Conservation (phyloP, 1,140 invertebrate genomes). For the Aphelinus certus region DNA sequence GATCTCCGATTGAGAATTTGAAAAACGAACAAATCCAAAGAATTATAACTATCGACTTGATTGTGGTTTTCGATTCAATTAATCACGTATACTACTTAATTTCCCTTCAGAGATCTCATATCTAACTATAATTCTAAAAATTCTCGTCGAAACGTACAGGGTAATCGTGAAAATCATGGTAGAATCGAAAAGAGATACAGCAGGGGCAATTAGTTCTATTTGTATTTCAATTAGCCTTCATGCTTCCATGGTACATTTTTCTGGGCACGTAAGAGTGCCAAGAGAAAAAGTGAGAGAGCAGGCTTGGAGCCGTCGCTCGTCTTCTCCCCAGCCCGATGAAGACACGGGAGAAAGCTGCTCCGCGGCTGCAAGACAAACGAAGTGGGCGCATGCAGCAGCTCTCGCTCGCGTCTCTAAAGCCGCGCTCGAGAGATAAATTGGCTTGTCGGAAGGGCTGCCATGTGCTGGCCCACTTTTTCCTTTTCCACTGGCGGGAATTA, state of each 20-base stretch:
- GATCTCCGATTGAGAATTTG: too few species aligned
- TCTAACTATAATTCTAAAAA: too few species aligned
- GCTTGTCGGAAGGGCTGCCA: slow-evolving; percentile 49
- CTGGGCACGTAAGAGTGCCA: not conserved
- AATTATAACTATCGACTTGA: too few species aligned
- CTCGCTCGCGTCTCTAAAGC: slow-evolving; percentile 44
- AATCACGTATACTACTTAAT: too few species aligned
- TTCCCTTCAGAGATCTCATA: too few species aligned
- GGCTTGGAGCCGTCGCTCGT: not conserved
- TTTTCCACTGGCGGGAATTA: not conserved
- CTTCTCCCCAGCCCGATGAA: slow-evolving; percentile 1
- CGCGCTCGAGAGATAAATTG: slow-evolving; percentile 58
- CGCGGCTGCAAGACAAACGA: slow-evolving; percentile 57
- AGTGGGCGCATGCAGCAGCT: slow-evolving; percentile 39
- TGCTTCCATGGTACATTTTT: not conserved
- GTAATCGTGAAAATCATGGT: too few species aligned
- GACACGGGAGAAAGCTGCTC: slow-evolving; percentile 6
- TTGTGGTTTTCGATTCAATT: too few species aligned
- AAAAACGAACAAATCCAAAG: too few species aligned
- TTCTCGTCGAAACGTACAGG: too few species aligned
- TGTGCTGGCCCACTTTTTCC: slow-evolving; percentile 22
- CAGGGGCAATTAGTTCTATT: too few species aligned
- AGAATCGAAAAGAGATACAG: too few species aligned
- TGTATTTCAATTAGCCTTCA: too few species aligned
- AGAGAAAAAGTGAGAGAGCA: not conserved